Evolutionary conservation across 1,140 invertebrate genomes (phyloP), one percentile per base, ranked within the genome.

Genomic region (Nautilus pompilius): DNA sequence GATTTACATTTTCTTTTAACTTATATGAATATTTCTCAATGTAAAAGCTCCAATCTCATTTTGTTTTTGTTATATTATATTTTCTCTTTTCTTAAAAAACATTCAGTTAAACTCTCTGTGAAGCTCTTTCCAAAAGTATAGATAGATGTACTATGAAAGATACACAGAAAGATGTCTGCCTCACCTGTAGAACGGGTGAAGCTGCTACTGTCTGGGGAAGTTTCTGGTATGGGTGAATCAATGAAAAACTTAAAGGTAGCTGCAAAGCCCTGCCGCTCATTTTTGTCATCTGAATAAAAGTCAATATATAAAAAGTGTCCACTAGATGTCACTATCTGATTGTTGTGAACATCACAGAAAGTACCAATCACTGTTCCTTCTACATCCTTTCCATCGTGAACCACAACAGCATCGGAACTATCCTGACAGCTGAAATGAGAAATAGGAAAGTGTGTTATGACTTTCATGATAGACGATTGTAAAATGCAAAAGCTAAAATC

Each of bases 291-390:
- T 5, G 61, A 64, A 24, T 46, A 60, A 33, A 72, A 72, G 22
- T 67, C 59, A 29, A 72, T 67, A 41, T 66, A 63, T 22, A 70
- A 24, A 53, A 62, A 60, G 24, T 30, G 59, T 34, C 61, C 58
- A 29, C 55, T 55, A 17, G 71, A 70, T 15, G 60, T 62, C 17
- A 70, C 28, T 45, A 68, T 66, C 54, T 68, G 65, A 28, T 49
- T 58, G 55, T 72, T 72, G 56, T 68, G 71, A 13, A 72, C 54
- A 22, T 63, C 66, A 41, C 71, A 72, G 55, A 63, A 70, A 29
- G 64, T 63, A n/a, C 58, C 68, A 49, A 70, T 70, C 24, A 72
- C 62, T 28, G 34, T 36, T n/a, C 60, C 62, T 13, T 30, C 56
- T 45, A 56, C 53, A 46, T 70, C 64, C 32, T 29, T 20, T 5